Conservation (phyloP, 2,888 invertebrate genomes). For the Lycaena phlaeas region DNA sequence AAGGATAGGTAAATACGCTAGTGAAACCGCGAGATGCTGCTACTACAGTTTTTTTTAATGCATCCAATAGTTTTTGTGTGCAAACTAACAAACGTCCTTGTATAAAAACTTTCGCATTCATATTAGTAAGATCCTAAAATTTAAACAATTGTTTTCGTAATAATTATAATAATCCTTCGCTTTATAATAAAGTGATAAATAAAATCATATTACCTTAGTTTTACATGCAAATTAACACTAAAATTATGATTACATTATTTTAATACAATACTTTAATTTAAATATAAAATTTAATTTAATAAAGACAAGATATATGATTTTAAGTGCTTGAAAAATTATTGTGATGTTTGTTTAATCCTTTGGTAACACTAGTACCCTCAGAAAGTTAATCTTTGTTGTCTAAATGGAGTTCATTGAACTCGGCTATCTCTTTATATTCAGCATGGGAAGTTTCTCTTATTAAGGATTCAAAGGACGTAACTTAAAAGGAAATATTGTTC, state of each 20-base stretch:
- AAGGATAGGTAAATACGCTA: too few species aligned
- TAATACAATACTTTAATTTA: not conserved
- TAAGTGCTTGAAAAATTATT: too few species aligned
- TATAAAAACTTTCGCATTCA: too few species aligned
- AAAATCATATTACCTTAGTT: constrained; percentile 4
- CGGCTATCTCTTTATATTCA: constrained; percentile 55
- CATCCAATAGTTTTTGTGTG: too few species aligned
- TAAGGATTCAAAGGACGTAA: constrained; percentile 62
- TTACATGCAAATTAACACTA: constrained; percentile 4
- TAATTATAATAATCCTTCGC: too few species aligned
- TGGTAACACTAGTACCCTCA: too few species aligned
- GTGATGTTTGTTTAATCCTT: too few species aligned
- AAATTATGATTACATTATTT: not conserved
- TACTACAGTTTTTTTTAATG: too few species aligned
- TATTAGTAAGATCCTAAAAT: not conserved
- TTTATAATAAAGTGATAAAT: constrained; percentile 8
- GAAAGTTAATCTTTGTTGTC: too few species aligned
- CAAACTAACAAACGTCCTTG: too few species aligned
- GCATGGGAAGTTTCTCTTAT: constrained; percentile 53
- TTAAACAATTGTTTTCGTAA: too few species aligned
- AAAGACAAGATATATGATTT: not conserved
- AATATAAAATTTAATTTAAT: not conserved
- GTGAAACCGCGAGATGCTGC: too few species aligned
- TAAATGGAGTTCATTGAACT: constrained; percentile 51
- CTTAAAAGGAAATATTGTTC: constrained; percentile 66